These are phyloP conservation scores for Pithys albifrons DNA, from an alignment of 2,113 vertebrate species.

Conservation along the genomic window DNA sequence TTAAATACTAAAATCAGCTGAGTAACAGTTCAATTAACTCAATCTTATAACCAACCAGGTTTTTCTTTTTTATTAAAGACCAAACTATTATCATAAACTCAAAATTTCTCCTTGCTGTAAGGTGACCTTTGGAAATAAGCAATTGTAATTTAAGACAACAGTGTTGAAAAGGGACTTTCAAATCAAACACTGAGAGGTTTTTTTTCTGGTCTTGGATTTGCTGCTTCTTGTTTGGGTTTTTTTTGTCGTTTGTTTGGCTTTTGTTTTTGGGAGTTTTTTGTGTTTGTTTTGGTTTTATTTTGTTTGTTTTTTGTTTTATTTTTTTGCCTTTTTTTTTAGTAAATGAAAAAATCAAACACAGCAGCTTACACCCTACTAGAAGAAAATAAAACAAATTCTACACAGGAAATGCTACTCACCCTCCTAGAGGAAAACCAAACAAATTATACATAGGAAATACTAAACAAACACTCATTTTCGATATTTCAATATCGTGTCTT, in stretches of 20 bases:
- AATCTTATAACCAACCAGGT: not conserved
- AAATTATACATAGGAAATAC: not conserved
- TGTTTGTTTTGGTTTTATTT: no score
- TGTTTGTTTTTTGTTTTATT: not conserved
- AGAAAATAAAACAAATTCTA: not conserved
- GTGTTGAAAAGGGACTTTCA: not conserved
- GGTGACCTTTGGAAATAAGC: not conserved
- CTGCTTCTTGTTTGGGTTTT: no score
- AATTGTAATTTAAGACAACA: not conserved
- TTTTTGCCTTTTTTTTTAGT: not conserved
- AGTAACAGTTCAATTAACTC: not conserved
- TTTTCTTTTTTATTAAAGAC: not conserved
- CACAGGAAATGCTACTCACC: not conserved
- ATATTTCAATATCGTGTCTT: not conserved
- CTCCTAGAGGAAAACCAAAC: not conserved
- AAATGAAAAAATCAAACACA: not conserved
- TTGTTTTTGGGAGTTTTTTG: not conserved
- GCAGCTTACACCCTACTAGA: not conserved
- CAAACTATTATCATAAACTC: not conserved
- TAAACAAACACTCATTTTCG: not conserved
- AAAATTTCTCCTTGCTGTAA: not conserved
- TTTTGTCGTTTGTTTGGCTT: not conserved
- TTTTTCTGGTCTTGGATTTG: not conserved
- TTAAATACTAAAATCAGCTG: not conserved
- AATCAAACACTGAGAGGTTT: not conserved